Evolutionary conservation across 2,797 vertebrate species (phyloP), one percentile per base, ranked within the genome.

Genomic region (Diplodus sargus): DNA sequence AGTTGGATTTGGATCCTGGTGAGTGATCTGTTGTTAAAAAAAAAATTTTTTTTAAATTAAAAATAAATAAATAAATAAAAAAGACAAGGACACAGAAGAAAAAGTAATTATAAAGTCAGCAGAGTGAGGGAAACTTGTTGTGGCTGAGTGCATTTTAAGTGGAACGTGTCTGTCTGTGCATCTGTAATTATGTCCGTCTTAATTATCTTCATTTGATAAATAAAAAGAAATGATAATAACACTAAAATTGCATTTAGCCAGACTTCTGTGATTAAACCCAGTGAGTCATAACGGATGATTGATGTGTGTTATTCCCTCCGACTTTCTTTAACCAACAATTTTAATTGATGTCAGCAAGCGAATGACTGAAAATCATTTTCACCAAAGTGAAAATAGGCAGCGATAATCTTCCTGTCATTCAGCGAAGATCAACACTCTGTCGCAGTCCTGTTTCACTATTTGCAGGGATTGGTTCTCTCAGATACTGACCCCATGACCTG

Each of bases 321-420:
- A 39, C 10, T 56, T 56, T 74, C 57, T 39, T 39, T 5, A 47
- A 17, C 60, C 17, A 54, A 45, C 2, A 48, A 7, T 54, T 75
- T 5, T 42, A 43, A 30, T 51, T 66, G 25, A 43, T 18, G 28
- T 39, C 39, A 10, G 34, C 17, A 34, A 60, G 42, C 34, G 47
- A 48, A 45, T 60, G 10, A 66, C 2, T 13, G 48, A 20, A 61
- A 67, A 54, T 54, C 1, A 22, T 63, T 69, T 51, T 67, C 23
- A 53, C 43, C 2, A 25, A 49, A 47, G 2, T 56, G 22, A 8
- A 60, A 68, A 81, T 52, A 39, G 34, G 20, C 12, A 56, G 16
- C 45, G 67, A 12, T 58, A 34, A 64, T 56, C 60, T 14, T 51
- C 17, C 17, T 67, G 71, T 71, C 43, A 52, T 48, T 70, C 2